A percentile compares a stretch with the other conserved stretches of the same genome.
phyloP scores from a whole-genome alignment of 2,113 vertebrate genomes.

The Lepisosteus oculatus region DNA sequence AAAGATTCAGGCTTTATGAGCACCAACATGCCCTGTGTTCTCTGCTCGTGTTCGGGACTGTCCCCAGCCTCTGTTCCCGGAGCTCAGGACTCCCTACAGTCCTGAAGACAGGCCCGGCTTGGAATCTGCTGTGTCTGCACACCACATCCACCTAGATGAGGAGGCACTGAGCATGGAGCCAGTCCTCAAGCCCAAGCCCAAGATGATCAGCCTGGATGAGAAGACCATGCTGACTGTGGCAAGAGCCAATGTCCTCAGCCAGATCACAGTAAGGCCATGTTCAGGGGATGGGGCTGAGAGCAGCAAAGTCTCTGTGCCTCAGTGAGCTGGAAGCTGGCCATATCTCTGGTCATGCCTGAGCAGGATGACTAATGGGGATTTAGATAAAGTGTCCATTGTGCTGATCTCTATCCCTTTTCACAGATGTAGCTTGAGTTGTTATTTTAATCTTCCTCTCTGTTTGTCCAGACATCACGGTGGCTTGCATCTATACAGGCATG shows the following conservation, averaged over 20 bases:
- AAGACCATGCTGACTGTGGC: conserved; percentile 64
- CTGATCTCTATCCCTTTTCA: too few species aligned
- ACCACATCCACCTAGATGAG: conserved; percentile 54
- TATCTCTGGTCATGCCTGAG: neutral
- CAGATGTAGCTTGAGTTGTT: too few species aligned
- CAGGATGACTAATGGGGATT: too few species aligned
- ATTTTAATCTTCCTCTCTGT: too few species aligned
- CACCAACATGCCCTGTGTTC: too few species aligned
- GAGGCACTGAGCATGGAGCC: conserved; percentile 69
- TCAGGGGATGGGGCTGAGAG: too few species aligned
- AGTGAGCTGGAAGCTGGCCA: too few species aligned
- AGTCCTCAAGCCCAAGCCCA: conserved; percentile 59
- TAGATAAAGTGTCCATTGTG: too few species aligned
- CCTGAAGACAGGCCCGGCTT: neutral
- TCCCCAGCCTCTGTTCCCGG: conserved; percentile 9
- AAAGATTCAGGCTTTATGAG: too few species aligned
- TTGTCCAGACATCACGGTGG: too few species aligned
- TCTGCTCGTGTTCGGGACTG: conserved; percentile 31
- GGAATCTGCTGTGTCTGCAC: neutral
- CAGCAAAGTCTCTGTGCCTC: neutral
- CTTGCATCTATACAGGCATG: too few species aligned
- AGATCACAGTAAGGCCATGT: conserved; percentile 71
- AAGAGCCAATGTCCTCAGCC: conserved; percentile 66
- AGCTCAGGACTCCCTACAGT: neutral
- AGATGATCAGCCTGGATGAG: conserved; percentile 67